Conservation (phyloP, 2,888 invertebrate species). For the Torymus auratus region DNA sequence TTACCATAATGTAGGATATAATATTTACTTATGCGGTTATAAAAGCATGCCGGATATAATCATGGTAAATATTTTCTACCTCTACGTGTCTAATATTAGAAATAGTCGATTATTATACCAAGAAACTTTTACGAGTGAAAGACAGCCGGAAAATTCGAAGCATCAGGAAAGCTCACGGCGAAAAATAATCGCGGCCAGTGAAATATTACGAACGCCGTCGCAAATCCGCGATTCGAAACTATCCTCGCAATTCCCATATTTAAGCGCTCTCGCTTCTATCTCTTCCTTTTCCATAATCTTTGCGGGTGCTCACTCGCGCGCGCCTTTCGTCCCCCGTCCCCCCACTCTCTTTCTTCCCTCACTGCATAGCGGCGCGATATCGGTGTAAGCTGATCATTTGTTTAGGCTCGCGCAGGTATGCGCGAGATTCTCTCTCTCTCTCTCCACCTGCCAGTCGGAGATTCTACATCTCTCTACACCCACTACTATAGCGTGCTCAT, state of each 20-base stretch:
- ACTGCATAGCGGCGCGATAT: conserved; percentile 27
- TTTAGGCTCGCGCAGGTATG: conserved; percentile 56
- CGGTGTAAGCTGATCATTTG: conserved; percentile 57
- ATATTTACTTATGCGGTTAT: no score
- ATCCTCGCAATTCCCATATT: conserved; percentile 42
- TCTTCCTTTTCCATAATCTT: conserved; percentile 15
- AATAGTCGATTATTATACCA: no score
- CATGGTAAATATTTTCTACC: no score
- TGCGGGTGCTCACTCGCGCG: conserved; percentile 45
- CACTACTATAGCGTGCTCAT: conserved; percentile 25
- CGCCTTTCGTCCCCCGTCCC: conserved; percentile 16
- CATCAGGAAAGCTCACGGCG: background rate
- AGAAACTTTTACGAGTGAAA: no score
- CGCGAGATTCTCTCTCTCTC: conserved; percentile 20
- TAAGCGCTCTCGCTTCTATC: conserved; percentile 6
- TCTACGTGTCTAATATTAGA: no score
- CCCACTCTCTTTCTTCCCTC: conserved; percentile 2
- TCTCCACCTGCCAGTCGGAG: conserved; percentile 21
- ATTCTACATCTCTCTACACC: conserved; percentile 29
- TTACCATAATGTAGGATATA: no score
- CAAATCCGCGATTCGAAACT: conserved; percentile 19
- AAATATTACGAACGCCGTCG: conserved; percentile 13
- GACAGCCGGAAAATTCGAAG: background rate
- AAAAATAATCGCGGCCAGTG: conserved; percentile 16
- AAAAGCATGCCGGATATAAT: no score